Evolutionary conservation across 1,140 invertebrate genomes (phyloP).

Genomic region (Drosophila oshimai): DNA sequence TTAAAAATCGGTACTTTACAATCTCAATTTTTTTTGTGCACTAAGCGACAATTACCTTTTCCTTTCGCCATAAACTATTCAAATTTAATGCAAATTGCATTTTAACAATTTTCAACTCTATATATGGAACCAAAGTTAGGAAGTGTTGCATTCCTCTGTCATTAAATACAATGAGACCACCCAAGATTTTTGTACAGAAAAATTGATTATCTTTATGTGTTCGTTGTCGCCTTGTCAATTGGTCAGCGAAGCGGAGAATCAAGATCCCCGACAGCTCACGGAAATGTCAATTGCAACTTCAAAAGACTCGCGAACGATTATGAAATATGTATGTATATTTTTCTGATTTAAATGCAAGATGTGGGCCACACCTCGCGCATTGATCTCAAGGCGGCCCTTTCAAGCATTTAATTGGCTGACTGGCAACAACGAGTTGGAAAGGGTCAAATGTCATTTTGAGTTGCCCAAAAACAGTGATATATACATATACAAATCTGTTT

Average conservation of each 20-base stretch:
- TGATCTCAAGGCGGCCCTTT: constrained; percentile 29
- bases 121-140: constrained; percentile 6
- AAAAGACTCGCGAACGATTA: constrained; percentile 26
- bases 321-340: constrained; percentile 27
- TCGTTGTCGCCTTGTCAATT: constrained; percentile 18
- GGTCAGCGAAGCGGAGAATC: not conserved
- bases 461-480: constrained; percentile 29
- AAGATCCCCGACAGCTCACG: constrained; percentile 3
- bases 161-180: not conserved
- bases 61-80: not conserved
- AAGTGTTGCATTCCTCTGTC: not conserved
- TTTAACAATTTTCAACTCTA: not conserved
- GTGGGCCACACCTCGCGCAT: constrained; percentile 28
- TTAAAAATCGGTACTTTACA: not conserved
- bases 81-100: constrained; percentile 34
- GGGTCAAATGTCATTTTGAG: constrained; percentile 32
- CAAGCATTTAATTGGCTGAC: constrained; percentile 35
- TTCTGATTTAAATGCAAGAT: constrained; percentile 36
- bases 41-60: not conserved
- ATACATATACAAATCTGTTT: constrained; percentile 7
- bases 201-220: constrained; percentile 13
- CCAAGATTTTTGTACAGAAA: not conserved
- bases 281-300: constrained; percentile 41
- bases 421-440: constrained; percentile 6
- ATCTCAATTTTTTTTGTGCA: too few relatives aligned